A percentile compares a stretch with the other conserved stretches of the same genome.
phyloP scores from a whole-genome alignment of 2,797 vertebrate species.

The Pelobates cultripes region DNA sequence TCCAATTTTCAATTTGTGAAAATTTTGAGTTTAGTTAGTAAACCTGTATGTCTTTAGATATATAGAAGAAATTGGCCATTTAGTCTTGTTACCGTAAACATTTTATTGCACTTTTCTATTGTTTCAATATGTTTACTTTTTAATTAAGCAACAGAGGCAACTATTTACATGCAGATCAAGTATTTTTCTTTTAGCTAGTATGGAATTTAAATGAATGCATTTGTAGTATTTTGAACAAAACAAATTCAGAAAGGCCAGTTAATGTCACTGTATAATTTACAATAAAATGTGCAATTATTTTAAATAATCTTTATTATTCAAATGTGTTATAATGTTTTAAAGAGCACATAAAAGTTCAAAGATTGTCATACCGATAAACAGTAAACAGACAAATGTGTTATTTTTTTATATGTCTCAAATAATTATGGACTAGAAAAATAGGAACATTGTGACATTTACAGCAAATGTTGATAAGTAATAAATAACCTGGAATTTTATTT shows the following conservation, averaged over 20 bases:
- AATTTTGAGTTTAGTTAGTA: too few relatives aligned
- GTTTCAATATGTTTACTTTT: too few relatives aligned
- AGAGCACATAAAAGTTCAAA: slow-evolving; percentile 43
- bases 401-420: neutral
- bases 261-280: slow-evolving; percentile 45
- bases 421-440: neutral
- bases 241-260: slow-evolving; percentile 32
- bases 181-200: slow-evolving; percentile 1
- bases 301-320: slow-evolving; percentile 38
- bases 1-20: too few relatives aligned
- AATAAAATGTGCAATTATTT: slow-evolving; percentile 15
- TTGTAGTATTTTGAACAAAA: slow-evolving; percentile 24
- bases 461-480: slow-evolving; percentile 24
- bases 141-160: too few relatives aligned
- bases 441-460: slow-evolving; percentile 1
- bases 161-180: too few relatives aligned
- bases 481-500: slow-evolving; percentile 26
- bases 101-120: too few relatives aligned
- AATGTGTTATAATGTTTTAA: slow-evolving; percentile 5
- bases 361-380: slow-evolving; percentile 34
- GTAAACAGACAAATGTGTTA: slow-evolving; percentile 22
- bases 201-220: neutral
- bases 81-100: too few relatives aligned
- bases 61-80: too few relatives aligned
- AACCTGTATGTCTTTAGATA: too few relatives aligned